A percentile compares a stretch with the other conserved stretches of the same genome.
Evolutionary conservation across 2,888 invertebrate genomes (phyloP).

Genomic region (Erebia epiphron): DNA sequence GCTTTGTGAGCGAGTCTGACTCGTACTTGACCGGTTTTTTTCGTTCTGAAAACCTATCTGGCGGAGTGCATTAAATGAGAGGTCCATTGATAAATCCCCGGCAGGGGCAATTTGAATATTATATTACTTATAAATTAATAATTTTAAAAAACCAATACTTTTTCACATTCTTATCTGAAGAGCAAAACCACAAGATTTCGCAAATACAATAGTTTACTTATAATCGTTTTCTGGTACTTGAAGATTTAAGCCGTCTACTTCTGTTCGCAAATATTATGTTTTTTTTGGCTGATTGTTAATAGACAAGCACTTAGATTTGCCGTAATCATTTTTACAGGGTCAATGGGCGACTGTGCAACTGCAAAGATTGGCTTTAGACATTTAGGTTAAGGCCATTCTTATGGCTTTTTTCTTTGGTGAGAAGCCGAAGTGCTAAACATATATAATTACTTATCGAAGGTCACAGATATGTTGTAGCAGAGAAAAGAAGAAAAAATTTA

Average conservation of each 20-base stretch:
- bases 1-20: too few species aligned
- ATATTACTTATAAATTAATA: too few species aligned
- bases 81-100: too few species aligned
- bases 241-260: background rate
- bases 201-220: constrained; percentile 7
- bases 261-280: constrained; percentile 1
- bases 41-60: too few species aligned
- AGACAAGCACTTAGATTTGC: constrained; percentile 2
- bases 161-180: background rate
- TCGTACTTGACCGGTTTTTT: too few species aligned
- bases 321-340: constrained; percentile 9
- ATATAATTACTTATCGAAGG: too few species aligned
- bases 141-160: too few species aligned
- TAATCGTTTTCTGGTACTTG: constrained; percentile 15
- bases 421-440: background rate
- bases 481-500: too few species aligned
- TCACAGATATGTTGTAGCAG: too few species aligned
- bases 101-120: too few species aligned
- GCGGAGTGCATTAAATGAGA: too few species aligned
- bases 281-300: background rate
- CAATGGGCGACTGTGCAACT: background rate
- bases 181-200: background rate
- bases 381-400: constrained; percentile 11
- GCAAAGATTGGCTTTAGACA: background rate
- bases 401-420: background rate